Base-by-base conservation (phyloP, 2,113 vertebrate species). In the Ictalurus furcatus region DNA sequence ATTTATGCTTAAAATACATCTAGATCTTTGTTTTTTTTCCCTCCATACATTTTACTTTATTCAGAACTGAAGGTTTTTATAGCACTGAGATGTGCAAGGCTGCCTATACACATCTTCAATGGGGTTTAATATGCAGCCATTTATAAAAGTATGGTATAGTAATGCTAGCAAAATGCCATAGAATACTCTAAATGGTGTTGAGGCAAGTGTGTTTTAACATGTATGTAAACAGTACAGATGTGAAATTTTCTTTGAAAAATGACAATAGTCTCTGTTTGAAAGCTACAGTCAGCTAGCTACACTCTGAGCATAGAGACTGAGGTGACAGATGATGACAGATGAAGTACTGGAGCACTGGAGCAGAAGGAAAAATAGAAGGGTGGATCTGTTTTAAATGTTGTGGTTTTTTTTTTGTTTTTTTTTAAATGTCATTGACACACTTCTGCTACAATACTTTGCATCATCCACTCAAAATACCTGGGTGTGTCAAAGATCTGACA, bases 101-200 rank as follows among this genome's bases (percentile, higher is more conserved):
- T 88, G 48, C 78, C 25, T 61, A 61, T 88, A 82, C 44, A 67
- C 58, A 61, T 84, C 74, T 52, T 71, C 21, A 52, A 0, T 82
- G 30, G 3, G 52, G 44, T 58, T 91, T 91, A 86, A 74, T 86
- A 82, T 71, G 13, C 37, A 78, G 37, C 4, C 25, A 61, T 86
- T 73, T 54, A 73, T 89, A 78, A 19, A 44, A 63, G 30, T 23
- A 58, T 61, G 52, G 61, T 80, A 86, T 4, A 44, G 23, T 19
- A 80, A 89, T 61, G 8, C n/a, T 37, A 13, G 6, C 12, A 14
- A n/a, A 74, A 74, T 11, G 21, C 85, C 48, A 37, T 23, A 73
- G 34, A 30, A 5, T 44, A 37, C 67, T 58, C 52, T 56, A 37
- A 23, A 74, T 40, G 23, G 23, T n/a, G 40, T 21, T 56, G 14